phyloP scores from a whole-genome alignment of 1,140 invertebrate species.

The Spodoptera frugiperda region DNA sequence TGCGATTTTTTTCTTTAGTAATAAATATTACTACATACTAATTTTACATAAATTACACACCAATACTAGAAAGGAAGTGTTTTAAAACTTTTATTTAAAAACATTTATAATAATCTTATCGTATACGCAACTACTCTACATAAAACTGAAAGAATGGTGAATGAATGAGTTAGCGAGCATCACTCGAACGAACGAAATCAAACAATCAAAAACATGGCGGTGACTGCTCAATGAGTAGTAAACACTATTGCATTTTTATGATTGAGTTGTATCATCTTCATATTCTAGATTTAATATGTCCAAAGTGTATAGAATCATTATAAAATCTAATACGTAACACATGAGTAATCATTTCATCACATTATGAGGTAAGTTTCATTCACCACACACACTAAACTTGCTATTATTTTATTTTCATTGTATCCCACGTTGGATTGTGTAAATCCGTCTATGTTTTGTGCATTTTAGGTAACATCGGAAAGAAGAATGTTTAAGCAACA shows the following conservation, averaged over 20 bases:
- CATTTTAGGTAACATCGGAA: constrained; percentile 48
- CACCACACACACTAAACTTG: not conserved
- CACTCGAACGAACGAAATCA: no score
- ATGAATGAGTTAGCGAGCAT: no score
- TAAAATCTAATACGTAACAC: not conserved
- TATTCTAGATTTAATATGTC: not conserved
- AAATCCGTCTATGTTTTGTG: constrained; percentile 25
- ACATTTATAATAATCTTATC: no score
- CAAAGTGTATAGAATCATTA: not conserved
- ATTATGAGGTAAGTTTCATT: constrained; percentile 27
- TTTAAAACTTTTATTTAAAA: no score
- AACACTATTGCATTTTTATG: not conserved
- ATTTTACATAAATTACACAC: no score
- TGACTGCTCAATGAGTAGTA: constrained; percentile 5
- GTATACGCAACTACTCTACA: no score
- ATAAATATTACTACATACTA: no score
- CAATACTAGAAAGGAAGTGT: no score
- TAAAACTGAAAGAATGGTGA: no score
- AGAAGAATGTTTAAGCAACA: constrained; percentile 84
- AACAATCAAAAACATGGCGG: constrained; percentile 26
- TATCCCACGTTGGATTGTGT: constrained; percentile 32
- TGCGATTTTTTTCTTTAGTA: no score
- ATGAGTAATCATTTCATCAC: constrained; percentile 8
- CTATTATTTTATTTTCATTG: not conserved
- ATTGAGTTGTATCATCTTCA: not conserved